Evolutionary conservation across 2,888 invertebrate genomes (phyloP), one percentile per base, ranked within the genome.

Genomic region (Troides oblongomaculatus): DNA sequence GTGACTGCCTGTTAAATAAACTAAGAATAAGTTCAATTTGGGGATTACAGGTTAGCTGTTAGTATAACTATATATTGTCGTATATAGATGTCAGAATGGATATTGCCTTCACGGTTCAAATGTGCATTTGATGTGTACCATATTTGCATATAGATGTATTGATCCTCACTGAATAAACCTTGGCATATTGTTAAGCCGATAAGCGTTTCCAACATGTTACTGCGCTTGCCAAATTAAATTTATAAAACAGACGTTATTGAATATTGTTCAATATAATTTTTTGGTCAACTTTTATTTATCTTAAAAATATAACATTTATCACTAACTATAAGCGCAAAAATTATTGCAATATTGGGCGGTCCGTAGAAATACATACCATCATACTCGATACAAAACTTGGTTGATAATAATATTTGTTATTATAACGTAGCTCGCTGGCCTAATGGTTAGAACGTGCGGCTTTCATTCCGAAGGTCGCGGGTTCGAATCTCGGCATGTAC

Each of bases 61-160:
- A 59, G 21, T 43, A 14, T 39, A 46, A 18, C 4, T 58, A 39
- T 8, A 4, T 64, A n/a, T 23, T 39, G 36, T 21, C 14, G 56
- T 46, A 64, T 64, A 62, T 61, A 68, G 23, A 60, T 21, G 50
- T 23, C 18, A 69, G 69, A 36, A 36, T 18, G 57, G 65, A 58
- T 65, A 65, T 69, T 25, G 62, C 43, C 58, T 64, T 60, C 68
- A 68, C 43, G 39, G 64, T 64, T 64, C 68, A 68, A 60, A 36
- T 64, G 68, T 68, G 68, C 64, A 68, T 68, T 68, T 68, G 60
- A 68, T 64, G 50, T 36, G 68, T 60, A 64, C 25, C 64, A 60
- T 62, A 69, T 66, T 69, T 69, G 69, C 69, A 69, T 69, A 66
- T 65, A 65, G 65, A 65, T 69, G 57, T 64, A 58, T 69, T 50